Evolutionary conservation across 2,888 invertebrate genomes (phyloP).

Genomic region (Gymnosoma rotundatum): DNA sequence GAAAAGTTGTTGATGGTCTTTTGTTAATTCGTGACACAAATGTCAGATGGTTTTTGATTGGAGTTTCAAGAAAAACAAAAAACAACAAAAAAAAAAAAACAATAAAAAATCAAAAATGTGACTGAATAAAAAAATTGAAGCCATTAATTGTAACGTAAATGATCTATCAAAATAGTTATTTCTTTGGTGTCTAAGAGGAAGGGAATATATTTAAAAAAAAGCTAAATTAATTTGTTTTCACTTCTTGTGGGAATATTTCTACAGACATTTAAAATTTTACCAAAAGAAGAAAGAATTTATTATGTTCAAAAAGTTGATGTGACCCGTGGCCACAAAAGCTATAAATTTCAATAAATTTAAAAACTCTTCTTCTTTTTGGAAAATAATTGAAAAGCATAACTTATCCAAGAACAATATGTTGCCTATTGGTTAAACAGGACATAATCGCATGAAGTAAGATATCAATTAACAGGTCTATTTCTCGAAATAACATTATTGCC

Average conservation of each 20-base stretch:
- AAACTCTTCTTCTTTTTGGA: no score
- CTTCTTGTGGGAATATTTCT: slow-evolving; percentile 22
- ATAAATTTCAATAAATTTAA: no score
- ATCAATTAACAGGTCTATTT: no score
- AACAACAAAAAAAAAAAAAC: slow-evolving; percentile 7
- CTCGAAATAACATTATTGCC: no score
- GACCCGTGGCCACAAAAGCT: no score
- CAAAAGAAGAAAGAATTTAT: background rate
- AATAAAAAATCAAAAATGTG: no score
- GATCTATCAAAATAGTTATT: slow-evolving; percentile 59
- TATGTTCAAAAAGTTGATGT: background rate
- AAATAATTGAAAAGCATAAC: no score
- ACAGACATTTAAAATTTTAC: background rate
- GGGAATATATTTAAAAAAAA: background rate
- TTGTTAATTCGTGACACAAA: slow-evolving; percentile 70
- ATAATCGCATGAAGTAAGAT: no score
- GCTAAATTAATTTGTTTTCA: slow-evolving; percentile 30
- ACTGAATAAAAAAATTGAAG: slow-evolving; percentile 31
- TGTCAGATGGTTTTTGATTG: slow-evolving; percentile 71
- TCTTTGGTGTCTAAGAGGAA: background rate
- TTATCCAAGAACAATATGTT: no score
- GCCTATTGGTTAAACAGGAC: no score
- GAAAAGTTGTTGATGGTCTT: slow-evolving; percentile 68
- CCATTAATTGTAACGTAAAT: slow-evolving; percentile 61
- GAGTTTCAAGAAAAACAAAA: slow-evolving; percentile 23